Conservation (phyloP, 2,113 vertebrate genomes). For the Eubucco bourcierii region DNA sequence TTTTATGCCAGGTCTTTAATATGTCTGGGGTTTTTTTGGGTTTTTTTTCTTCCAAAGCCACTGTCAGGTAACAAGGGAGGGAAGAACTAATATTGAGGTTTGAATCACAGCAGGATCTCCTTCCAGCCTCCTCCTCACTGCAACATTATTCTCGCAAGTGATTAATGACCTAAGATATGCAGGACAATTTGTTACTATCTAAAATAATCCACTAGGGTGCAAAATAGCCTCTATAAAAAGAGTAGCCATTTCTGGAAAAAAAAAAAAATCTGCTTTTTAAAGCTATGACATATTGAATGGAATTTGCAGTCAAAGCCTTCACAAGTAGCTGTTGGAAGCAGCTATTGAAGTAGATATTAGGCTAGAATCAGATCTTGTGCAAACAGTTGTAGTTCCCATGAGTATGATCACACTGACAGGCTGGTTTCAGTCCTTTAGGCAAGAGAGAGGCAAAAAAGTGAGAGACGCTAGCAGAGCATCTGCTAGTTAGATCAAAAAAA, state of each 20-base stretch:
- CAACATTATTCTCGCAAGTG: neutral
- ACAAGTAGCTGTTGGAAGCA: neutral
- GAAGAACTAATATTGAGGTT: neutral
- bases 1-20: slow-evolving; percentile 52
- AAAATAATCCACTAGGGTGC: slow-evolving; percentile 18
- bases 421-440: slow-evolving; percentile 50
- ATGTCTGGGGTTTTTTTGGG: neutral
- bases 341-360: slow-evolving; percentile 16
- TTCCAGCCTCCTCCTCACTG: neutral
- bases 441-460: slow-evolving; percentile 60
- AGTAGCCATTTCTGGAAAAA: slow-evolving; percentile 12
- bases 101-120: neutral
- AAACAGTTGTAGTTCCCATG: neutral
- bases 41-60: neutral
- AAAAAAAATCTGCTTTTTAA: slow-evolving; percentile 8
- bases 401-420: slow-evolving; percentile 32
- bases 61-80: neutral
- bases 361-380: neutral
- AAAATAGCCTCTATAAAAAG: slow-evolving; percentile 35
- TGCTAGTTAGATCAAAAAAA: slow-evolving; percentile 55
- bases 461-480: slow-evolving; percentile 69
- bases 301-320: neutral
- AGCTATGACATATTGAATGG: neutral
- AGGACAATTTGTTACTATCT: neutral
- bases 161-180: neutral